phyloP scores from a whole-genome alignment of 2,888 invertebrate genomes.

The Chelonus formosanus region DNA sequence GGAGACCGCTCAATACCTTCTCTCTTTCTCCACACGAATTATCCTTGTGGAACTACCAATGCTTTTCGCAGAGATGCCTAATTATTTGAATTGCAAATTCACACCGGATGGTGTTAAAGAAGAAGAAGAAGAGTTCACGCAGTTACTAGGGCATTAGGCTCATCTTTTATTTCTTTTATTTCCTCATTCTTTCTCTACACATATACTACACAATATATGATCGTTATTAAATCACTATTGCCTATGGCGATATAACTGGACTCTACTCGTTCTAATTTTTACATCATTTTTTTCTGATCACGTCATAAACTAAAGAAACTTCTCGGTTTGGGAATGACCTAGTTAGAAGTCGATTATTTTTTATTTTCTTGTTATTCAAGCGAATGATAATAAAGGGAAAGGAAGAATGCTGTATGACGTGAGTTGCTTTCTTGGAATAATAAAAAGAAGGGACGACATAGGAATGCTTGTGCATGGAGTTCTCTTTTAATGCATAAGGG shows the following conservation, averaged over 20 bases:
- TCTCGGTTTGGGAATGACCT: no score
- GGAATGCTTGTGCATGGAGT: background rate
- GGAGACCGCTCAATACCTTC: conserved; percentile 3
- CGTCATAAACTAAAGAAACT: conserved; percentile 17
- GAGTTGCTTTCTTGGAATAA: no score
- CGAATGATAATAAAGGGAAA: no score
- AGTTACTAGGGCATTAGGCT: conserved; percentile 60
- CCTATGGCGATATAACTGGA: conserved; percentile 12
- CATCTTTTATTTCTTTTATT: conserved; percentile 20
- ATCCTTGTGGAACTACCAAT: conserved; percentile 20
- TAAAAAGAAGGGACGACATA: conserved; percentile 1
- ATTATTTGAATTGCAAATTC: conserved; percentile 59
- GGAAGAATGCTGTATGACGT: no score
- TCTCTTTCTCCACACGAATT: conserved; percentile 7
- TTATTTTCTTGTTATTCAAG: background rate
- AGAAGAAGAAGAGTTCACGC: conserved; percentile 42
- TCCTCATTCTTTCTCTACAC: conserved; percentile 3
- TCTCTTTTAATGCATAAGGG: conserved; percentile 24
- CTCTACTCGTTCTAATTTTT: background rate
- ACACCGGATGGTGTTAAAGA: conserved; percentile 36
- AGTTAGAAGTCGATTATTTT: background rate
- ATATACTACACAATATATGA: background rate
- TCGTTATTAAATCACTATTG: background rate
- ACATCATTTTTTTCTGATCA: conserved; percentile 3
- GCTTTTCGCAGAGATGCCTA: conserved; percentile 46